Base-by-base conservation (phyloP, 2,888 invertebrate species). In the Temnothorax rugatulus region DNA sequence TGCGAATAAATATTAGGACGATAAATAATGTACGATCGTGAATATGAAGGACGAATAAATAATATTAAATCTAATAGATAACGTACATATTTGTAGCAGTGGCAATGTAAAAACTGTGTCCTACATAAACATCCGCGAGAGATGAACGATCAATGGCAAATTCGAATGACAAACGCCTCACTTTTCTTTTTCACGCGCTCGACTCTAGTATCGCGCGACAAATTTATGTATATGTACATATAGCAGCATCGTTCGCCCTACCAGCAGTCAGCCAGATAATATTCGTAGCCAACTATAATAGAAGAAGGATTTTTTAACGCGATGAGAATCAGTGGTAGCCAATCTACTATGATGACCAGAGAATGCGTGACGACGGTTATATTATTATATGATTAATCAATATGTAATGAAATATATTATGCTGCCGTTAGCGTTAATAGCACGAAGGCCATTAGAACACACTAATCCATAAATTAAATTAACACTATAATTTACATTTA, bases 401-500 rank as follows among this genome's bases (percentile, higher is more conserved):
- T 75, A 59, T 71, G 38, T 74, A 63, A 74, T 82, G 57, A 74
- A 66, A 79, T 82, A 89, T 87, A 88, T 92, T 92, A 91, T 91
- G 91, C 89, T 89, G 89, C 88, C 87, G 82, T 87, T 87, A 83
- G 82, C 86, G 84, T 87, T 82, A 87, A 89, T 87, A 88, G 89
- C 89, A 59, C 85, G 68, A 84, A 64, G 73, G 84, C 88, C 81
- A 86, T 91, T 84, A 83, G 81, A 86, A 90, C 84, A 87, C 84
- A 83, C 85, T 85, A 84, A 88, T 88, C 85, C 87, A 92, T 89
- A 88, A 92, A 87, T 91, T 86, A 92, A 89, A 86, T 88, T 91
- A 91, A 79, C 68, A 57, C 85, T 44, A 34, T 74, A 87, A 85
- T 85, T 90, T 88, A 90, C 84, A 86, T 84, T 87, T 81, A 88